These are phyloP conservation scores for Dioctria rufipes DNA, from an alignment of 2,888 invertebrate species.

Conservation along the genomic window DNA sequence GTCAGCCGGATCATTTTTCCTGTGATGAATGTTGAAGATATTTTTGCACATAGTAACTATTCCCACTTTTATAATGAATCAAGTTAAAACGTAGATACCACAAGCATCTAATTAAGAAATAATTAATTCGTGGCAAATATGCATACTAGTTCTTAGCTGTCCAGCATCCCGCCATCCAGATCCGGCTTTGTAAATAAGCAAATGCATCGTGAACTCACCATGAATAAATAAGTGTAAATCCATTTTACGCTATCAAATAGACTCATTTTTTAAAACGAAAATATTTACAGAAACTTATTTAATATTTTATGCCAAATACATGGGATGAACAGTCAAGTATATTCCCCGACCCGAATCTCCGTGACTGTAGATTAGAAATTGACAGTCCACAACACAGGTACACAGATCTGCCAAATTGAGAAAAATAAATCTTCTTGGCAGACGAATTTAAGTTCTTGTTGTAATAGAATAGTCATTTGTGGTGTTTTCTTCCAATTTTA, in stretches of 20 bases:
- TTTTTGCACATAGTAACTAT: no score
- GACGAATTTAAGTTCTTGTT: no score
- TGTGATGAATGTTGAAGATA: no score
- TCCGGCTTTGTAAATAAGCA: constrained; percentile 10
- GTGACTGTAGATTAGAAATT: constrained; percentile 31
- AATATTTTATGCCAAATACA: constrained; percentile 28
- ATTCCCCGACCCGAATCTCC: constrained; percentile 11
- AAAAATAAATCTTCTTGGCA: no score
- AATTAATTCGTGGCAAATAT: neutral
- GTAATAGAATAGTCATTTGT: no score
- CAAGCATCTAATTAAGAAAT: no score
- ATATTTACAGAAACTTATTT: constrained; percentile 37
- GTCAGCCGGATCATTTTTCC: no score
- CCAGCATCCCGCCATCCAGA: no score
- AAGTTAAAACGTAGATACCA: no score
- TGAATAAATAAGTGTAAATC: constrained; percentile 62
- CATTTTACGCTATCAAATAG: constrained; percentile 64
- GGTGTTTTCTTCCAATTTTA: no score
- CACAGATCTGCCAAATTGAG: constrained; percentile 8
- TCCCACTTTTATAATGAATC: no score
- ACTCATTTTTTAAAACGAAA: constrained; percentile 62
- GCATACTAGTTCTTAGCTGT: neutral
- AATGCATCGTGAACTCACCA: constrained; percentile 62
- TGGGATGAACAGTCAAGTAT: constrained; percentile 8
- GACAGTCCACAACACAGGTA: constrained; percentile 11